phyloP scores from a whole-genome alignment of 2,888 invertebrate species.

The Cacoxenus indagator region DNA sequence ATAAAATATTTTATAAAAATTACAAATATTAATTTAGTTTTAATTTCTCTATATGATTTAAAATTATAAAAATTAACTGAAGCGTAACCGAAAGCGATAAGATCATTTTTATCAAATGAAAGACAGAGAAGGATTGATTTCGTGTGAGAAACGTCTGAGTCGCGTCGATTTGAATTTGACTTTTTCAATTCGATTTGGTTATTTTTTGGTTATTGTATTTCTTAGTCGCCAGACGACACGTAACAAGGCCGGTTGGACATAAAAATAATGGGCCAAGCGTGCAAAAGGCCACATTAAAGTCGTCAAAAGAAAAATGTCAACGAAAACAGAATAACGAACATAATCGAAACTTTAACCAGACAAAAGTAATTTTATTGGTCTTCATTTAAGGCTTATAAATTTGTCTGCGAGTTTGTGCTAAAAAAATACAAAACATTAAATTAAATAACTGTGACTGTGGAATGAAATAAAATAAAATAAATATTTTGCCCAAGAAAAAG shows the following conservation, averaged over 20 bases:
- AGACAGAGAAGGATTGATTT: background rate
- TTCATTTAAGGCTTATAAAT: slow-evolving; percentile 64
- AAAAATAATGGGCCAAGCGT: slow-evolving; percentile 36
- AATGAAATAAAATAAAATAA: too few relatives aligned
- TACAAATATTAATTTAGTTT: too few relatives aligned
- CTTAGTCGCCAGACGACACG: background rate
- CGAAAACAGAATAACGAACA: background rate
- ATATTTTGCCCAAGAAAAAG: too few relatives aligned
- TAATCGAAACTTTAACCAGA: slow-evolving; percentile 44
- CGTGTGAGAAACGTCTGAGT: background rate
- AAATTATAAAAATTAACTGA: too few relatives aligned
- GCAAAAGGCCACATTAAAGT: slow-evolving; percentile 36
- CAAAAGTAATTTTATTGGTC: slow-evolving; percentile 61
- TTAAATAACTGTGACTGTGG: too few relatives aligned
- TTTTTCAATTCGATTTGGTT: slow-evolving; percentile 12
- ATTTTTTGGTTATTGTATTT: background rate
- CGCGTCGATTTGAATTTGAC: slow-evolving; percentile 25
- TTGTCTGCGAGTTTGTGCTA: slow-evolving; percentile 51
- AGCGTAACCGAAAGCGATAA: background rate
- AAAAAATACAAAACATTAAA: too few relatives aligned
- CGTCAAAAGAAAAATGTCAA: background rate
- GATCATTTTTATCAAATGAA: background rate
- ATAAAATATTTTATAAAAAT: too few relatives aligned
- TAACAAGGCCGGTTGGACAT: slow-evolving; percentile 2
- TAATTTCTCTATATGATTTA: too few relatives aligned